Evolutionary conservation across 2,888 invertebrate species (phyloP), one percentile per base, ranked within the genome.

Genomic region (Hydriomena furcata): DNA sequence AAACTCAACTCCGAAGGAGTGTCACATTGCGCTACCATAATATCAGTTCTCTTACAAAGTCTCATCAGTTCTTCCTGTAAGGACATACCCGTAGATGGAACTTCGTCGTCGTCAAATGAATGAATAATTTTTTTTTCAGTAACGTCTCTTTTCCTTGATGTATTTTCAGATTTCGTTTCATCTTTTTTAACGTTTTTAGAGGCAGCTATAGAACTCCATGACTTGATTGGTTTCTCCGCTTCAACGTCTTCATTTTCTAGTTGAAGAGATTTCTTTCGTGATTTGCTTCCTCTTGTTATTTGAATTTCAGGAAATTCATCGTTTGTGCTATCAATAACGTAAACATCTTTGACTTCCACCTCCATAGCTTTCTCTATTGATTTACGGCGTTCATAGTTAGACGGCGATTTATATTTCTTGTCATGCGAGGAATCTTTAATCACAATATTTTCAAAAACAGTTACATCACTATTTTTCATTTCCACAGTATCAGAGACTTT

Each of bases 121-220:
- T 44, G 34, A 13, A 38, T 32, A 21, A 31, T 24, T 38, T 13
- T 56, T 30, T 43, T 54, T 45, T 53, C 58, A 45, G 21, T 8
- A 21, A 21, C 32, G 31, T 53, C 54, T 1, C 24, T 28, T 44
- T 60, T 65, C 5, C 54, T 63, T 7, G 59, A 58, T 20, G 42
- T 43, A 34, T 5, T 28, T 50, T 61, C 60, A 27, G 30, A 25
- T 41, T 46, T 58, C 7, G 35, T 52, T 3, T 38, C 70, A 42
- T 73, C 35, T 52, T 72, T 83, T 52, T 76, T 71, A 25, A 66
- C 55, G 41, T 45, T 79, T 63, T 79, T 84, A 10, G 79, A 72
- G 1, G 91, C 88, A 28, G 91, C 91, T 58, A 92, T 85, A 34
- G 87, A 88, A 65, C 91, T 92, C 92, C 92, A 92, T 7, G 91